phyloP scores from a whole-genome alignment of 2,797 vertebrate genomes.

The Platyrinchus mystaceus region DNA sequence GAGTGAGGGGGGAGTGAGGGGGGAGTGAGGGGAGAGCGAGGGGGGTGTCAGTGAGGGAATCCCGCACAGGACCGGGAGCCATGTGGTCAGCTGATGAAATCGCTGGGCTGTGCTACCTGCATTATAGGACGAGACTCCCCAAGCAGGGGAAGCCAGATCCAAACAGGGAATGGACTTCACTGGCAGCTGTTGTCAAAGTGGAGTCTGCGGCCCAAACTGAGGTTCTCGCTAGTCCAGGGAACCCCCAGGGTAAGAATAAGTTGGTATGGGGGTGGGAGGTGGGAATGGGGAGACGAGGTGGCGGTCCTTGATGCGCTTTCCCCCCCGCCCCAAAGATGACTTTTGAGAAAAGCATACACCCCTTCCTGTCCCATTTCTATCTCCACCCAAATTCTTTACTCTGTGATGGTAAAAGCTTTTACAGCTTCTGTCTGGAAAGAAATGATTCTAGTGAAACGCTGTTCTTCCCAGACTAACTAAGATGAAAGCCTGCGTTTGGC shows the following conservation, averaged over 20 bases:
- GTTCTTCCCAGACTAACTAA: background rate
- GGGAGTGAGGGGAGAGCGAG: too few species aligned
- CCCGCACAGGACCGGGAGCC: background rate
- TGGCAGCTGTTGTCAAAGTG: constrained; percentile 85
- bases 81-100: constrained; percentile 85
- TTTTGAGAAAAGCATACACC: accelerated
- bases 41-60: too few species aligned
- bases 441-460: background rate
- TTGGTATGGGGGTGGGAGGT: background rate
- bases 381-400: background rate
- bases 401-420: background rate
- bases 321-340: background rate
- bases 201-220: background rate
- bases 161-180: constrained; percentile 87
- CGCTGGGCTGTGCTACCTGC: constrained; percentile 81
- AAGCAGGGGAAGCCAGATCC: constrained; percentile 87
- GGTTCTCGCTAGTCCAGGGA: background rate
- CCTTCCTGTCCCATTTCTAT: background rate
- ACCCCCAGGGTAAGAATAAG: constrained; percentile 11
- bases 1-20: too few species aligned
- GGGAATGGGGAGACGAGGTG: background rate
- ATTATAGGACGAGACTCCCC: constrained; percentile 81
- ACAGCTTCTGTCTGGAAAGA: background rate
- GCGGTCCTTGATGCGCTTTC: background rate
- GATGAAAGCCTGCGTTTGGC: background rate